Percentiles rank a stretch among this genome's conserved stretches.
Evolutionary conservation across 2,797 vertebrate species (phyloP).

Genomic region (Crypturellus tataupa): DNA sequence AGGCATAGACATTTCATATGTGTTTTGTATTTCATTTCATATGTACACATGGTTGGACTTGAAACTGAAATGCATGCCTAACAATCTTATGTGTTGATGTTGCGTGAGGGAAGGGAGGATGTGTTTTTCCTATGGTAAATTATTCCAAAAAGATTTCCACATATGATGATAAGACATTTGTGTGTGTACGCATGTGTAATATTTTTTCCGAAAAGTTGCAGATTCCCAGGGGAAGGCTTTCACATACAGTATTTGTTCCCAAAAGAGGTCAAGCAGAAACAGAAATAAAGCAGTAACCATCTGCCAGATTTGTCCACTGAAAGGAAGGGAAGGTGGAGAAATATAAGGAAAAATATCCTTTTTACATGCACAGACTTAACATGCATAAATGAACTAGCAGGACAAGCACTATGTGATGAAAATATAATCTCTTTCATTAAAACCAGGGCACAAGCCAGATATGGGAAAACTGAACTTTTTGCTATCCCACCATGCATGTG

Average conservation of each 20-base stretch:
- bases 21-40: too few species aligned
- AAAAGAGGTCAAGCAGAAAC: background rate
- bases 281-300: background rate
- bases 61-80: conserved; percentile 21
- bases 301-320: background rate
- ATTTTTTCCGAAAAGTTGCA: conserved; percentile 6
- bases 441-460: background rate
- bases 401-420: background rate
- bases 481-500: background rate
- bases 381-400: background rate
- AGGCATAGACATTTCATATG: conserved; percentile 8
- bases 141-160: background rate
- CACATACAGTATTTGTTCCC: background rate
- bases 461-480: background rate
- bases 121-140: background rate
- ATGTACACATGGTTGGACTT: background rate
- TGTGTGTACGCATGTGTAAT: background rate
- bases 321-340: background rate
- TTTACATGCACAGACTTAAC: background rate
- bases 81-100: background rate
- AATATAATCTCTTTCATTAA: background rate
- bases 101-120: conserved; percentile 37
- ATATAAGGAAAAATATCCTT: background rate
- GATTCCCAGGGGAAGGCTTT: background rate
- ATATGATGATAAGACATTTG: conserved; percentile 12